These are phyloP conservation scores for Autographa gamma DNA, from an alignment of 2,888 invertebrate species.

Conservation along the genomic window DNA sequence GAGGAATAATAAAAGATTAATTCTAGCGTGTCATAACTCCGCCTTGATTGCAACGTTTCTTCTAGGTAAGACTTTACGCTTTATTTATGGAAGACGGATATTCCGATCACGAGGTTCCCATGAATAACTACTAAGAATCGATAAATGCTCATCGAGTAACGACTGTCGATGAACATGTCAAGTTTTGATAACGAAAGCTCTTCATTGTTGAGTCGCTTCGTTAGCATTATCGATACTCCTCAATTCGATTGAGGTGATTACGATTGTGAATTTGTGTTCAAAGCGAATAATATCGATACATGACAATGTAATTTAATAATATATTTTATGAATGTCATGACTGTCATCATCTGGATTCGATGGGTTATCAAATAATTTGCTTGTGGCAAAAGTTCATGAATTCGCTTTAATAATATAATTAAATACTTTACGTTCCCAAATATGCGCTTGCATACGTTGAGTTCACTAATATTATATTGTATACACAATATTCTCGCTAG, in stretches of 20 bases:
- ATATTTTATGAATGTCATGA: too few species aligned
- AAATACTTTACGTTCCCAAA: too few species aligned
- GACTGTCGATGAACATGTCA: conserved; percentile 52
- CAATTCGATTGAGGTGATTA: not conserved
- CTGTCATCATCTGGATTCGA: too few species aligned
- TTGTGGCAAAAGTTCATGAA: too few species aligned
- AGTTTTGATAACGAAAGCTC: conserved; percentile 54
- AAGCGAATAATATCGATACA: too few species aligned
- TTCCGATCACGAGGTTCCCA: conserved; percentile 54
- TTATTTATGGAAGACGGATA: conserved; percentile 48
- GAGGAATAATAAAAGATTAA: conserved; percentile 48
- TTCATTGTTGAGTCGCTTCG: conserved; percentile 15
- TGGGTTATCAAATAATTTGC: too few species aligned
- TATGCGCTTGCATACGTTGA: too few species aligned
- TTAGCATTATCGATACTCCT: not conserved
- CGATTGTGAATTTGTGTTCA: not conserved
- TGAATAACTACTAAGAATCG: conserved; percentile 60
- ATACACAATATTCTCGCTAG: not conserved
- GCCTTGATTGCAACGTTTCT: conserved; percentile 47
- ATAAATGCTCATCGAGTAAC: conserved; percentile 61
- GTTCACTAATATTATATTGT: not conserved
- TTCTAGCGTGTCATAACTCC: conserved; percentile 42
- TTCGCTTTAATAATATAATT: too few species aligned
- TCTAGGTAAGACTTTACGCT: conserved; percentile 37
- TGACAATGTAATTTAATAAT: too few species aligned